Evolutionary conservation across 2,797 vertebrate species (phyloP), one percentile per base, ranked within the genome.

Genomic region (Urophycis tenuis): DNA sequence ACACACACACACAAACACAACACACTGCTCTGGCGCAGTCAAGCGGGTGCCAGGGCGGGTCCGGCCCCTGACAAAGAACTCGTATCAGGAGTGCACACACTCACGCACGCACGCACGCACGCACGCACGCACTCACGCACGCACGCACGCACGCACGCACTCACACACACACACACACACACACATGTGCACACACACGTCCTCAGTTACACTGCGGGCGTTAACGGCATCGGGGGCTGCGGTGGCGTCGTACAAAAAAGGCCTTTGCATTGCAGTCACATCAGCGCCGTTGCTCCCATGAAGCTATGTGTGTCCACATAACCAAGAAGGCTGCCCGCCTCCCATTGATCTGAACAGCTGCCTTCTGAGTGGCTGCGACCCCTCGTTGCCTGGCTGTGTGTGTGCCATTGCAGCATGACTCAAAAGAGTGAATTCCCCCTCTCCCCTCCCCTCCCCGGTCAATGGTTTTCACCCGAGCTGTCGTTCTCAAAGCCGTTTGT

Each of bases 381-480:
- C 9, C 70, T 41, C 11, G 17, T 15, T 14, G 79, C 80, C 73
- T 33, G 19, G 36, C 25, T 25, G 3, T 60, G 14, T 29, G 60
- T 67, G 60, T 60, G 22, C 53, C 53, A 60, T 25, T 19, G 22
- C 53, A 60, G 22, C 53, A 60, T 60, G 53, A 70, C 30, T 70
- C 10, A 25, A 70, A 25, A 70, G 25, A 14, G 67, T 31, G 0
- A 70, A 15, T 31, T 31, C 67, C 15, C 60, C 15, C 22, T 14
- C 22, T 64, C 67, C 12, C 11, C 5, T 3, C 77, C 25, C 74
- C 80, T 60, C 81, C 32, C 77, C 74, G 41, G 45, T 31, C 33
- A 19, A 2, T 82, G 82, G 77, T 85, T 84, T 77, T 75, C 67
- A 82, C 84, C 71, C 25, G 2, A 80, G 0, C 31, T 76, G 75